Conservation (phyloP, 2,113 vertebrate species). For the Scolopax mira region DNA sequence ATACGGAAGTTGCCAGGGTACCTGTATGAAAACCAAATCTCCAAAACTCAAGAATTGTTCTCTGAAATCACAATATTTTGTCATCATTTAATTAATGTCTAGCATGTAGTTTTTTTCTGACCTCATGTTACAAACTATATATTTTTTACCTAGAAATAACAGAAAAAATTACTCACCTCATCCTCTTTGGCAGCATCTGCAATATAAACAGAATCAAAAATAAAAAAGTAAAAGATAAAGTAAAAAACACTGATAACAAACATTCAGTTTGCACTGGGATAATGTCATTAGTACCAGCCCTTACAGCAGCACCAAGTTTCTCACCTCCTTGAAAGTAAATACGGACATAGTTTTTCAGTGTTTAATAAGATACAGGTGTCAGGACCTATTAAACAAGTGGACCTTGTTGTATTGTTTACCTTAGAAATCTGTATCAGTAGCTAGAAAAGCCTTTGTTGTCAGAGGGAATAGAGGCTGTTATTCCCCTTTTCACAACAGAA, state of each 20-base stretch:
- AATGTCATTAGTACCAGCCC: background rate
- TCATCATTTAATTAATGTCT: background rate
- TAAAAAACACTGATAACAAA: background rate
- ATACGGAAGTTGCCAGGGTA: background rate
- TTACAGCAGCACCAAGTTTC: background rate
- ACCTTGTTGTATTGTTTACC: background rate
- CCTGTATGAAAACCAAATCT: background rate
- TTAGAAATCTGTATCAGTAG: background rate
- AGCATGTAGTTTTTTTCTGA: background rate
- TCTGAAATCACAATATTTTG: background rate
- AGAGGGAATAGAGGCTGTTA: background rate
- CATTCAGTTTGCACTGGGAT: background rate
- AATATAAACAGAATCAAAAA: background rate
- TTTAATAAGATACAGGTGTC: background rate
- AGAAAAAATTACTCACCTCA: conserved; percentile 9
- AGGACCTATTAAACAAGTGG: background rate
- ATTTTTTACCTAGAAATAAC: background rate
- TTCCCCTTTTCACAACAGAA: background rate
- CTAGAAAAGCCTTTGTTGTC: background rate
- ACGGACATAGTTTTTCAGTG: background rate
- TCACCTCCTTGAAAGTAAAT: background rate
- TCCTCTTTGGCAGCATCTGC: background rate
- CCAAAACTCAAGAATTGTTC: background rate
- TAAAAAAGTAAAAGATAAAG: background rate
- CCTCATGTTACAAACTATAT: background rate